Evolutionary conservation across 35 echinoderm and acorn worm species (phyloP).

Genomic region (Strongylocentrotus purpuratus): DNA sequence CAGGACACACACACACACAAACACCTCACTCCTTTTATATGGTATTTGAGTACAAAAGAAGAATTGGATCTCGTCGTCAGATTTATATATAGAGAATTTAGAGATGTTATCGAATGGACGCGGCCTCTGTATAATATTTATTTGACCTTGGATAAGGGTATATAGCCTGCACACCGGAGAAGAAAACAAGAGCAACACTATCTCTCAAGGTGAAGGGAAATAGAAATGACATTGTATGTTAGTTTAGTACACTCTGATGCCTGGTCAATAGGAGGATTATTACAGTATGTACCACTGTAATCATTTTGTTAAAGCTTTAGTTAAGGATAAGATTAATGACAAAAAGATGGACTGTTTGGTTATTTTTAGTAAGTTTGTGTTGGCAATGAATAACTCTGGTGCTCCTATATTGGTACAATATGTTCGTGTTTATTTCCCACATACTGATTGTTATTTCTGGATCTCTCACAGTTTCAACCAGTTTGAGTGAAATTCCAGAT

Average conservation of each 20-base stretch:
- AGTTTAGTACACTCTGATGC: neutral
- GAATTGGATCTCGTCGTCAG: neutral
- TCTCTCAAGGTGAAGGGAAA: constrained; percentile 10
- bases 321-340: neutral
- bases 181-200: neutral
- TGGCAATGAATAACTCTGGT: neutral
- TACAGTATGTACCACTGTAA: neutral
- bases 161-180: neutral
- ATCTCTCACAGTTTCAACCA: too few species aligned
- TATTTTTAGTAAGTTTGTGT: neutral
- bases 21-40: neutral
- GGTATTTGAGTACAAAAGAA: neutral
- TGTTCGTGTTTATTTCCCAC: too few species aligned
- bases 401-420: too few species aligned
- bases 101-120: neutral
- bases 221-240: neutral
- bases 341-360: neutral
- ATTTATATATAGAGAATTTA: neutral
- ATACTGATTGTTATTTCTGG: too few species aligned
- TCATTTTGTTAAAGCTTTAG: neutral
- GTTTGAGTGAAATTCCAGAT: too few species aligned
- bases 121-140: neutral
- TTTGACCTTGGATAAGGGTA: neutral
- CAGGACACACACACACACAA: neutral
- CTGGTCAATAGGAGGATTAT: neutral